Conservation (phyloP, 2,113 vertebrate genomes). For the Cottus gobio region DNA sequence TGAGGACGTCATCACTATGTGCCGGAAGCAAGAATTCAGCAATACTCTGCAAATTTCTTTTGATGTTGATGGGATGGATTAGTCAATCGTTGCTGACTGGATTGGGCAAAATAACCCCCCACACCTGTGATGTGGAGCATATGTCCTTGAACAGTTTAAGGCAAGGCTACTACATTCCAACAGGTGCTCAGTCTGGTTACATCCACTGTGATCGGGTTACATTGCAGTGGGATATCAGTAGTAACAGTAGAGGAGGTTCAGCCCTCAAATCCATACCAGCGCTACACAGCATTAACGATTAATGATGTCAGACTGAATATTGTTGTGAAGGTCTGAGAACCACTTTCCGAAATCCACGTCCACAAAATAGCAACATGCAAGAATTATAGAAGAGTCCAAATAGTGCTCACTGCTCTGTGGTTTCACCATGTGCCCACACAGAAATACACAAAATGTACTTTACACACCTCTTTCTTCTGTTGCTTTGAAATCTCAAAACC, state of each 20-base stretch:
- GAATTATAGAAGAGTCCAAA: background rate
- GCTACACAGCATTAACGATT: background rate
- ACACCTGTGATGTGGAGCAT: background rate
- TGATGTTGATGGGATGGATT: background rate
- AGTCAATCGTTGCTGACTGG: background rate
- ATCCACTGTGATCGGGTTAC: background rate
- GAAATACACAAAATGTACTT: background rate
- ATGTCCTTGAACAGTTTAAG: background rate
- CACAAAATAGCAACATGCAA: background rate
- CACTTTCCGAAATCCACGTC: background rate
- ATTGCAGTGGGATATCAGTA: background rate
- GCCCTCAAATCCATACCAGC: background rate
- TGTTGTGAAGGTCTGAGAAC: background rate
- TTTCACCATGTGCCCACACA: background rate
- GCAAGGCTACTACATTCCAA: background rate
- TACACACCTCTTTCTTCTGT: background rate
- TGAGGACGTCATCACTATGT: background rate
- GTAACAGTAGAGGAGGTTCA: background rate
- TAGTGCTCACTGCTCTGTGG: background rate
- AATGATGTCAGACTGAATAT: background rate
- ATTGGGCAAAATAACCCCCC: background rate
- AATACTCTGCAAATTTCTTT: background rate
- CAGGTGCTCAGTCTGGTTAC: background rate
- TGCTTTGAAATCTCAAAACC: background rate
- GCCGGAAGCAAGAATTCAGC: background rate